Base-by-base conservation (phyloP, 2,797 vertebrate species). In the Chrosomus eos region DNA sequence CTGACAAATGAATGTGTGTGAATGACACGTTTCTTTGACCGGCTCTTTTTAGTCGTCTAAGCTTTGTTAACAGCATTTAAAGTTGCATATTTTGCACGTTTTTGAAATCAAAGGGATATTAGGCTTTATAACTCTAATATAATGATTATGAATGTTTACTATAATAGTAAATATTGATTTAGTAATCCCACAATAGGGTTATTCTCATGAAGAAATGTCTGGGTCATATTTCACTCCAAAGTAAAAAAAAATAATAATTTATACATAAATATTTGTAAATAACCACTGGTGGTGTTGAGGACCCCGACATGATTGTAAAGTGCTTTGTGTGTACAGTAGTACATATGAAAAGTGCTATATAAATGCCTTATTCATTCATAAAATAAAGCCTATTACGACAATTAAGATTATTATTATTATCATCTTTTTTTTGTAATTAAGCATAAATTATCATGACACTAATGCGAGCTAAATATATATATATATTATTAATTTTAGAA, bases 1-100 rank as follows among this genome's bases (percentile, higher is more conserved):
- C 92, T 93, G 90, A 91, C 91, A 93, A 83, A 89, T 90, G 72
- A 58, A 66, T 75, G 62, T 62, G 80, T 93, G 64, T 66, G 77
- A 80, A 81, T 38, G 23, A 28, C 71, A 74, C 26, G 36, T 53
- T 33, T 45, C 51, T 70, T 71, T 83, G 66, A 48, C 40, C 0
- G 43, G 28, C 28, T 31, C 8, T 33, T 55, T 80, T 33, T 62
- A 62, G 36, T 28, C n/a, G 0, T 66, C 28, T 5, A 18, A 36
- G 28, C 16, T 28, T 43, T 23, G 38, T 45, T 82, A 51, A 58
- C 4, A 8, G 33, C n/a, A 9, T 60, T 80, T 43, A 14, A 60
- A 23, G 36, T 19, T 3, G 51, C 5, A 2, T 55, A 48, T 53
- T 26, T 43, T 31, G n/a, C 23, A 11, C 5, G 7, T 10, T 40